phyloP scores from a whole-genome alignment of 2,888 invertebrate genomes.

The Drosophila subquinaria region DNA sequence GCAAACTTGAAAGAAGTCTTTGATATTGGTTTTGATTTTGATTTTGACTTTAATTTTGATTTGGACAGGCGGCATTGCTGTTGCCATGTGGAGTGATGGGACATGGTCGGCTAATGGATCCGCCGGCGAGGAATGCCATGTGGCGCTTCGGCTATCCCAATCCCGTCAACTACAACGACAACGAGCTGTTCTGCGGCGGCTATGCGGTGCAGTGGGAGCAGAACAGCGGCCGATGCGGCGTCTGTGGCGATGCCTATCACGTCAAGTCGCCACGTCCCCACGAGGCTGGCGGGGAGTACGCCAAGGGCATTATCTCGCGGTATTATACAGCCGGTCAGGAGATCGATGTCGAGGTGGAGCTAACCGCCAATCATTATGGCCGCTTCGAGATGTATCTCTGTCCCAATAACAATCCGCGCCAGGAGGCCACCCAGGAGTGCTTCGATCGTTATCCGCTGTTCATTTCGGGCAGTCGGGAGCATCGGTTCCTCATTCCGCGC shows the following conservation, averaged over 20 bases:
- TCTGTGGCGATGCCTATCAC: slow-evolving; percentile 95
- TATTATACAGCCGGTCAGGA: slow-evolving; percentile 94
- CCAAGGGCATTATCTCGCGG: slow-evolving; percentile 93
- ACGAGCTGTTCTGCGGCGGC: slow-evolving; percentile 96
- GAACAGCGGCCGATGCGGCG: slow-evolving; percentile 94
- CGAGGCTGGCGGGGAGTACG: slow-evolving; percentile 94
- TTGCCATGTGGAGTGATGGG: slow-evolving; percentile 86
- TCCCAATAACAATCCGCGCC: slow-evolving; percentile 92
- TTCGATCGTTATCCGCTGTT: slow-evolving; percentile 92
- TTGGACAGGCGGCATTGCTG: slow-evolving; percentile 19
- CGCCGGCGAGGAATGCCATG: slow-evolving; percentile 96
- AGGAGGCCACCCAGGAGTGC: slow-evolving; percentile 93
- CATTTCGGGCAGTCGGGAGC: slow-evolving; percentile 90
- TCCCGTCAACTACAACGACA: slow-evolving; percentile 97
- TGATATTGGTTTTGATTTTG: background rate
- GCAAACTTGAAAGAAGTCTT: background rate
- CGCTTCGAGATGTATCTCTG: slow-evolving; percentile 94
- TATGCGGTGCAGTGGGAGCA: slow-evolving; percentile 95
- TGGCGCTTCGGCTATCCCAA: slow-evolving; percentile 98
- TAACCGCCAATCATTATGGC: slow-evolving; percentile 96
- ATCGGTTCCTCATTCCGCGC: slow-evolving; percentile 90
- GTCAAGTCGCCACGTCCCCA: slow-evolving; percentile 91
- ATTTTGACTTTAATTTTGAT: background rate
- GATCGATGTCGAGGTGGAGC: slow-evolving; percentile 93
- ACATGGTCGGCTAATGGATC: slow-evolving; percentile 96